A percentile compares a stretch with the other conserved stretches of the same genome.
Conservation (phyloP, 2,113 vertebrate species). For the Coregonus clupeaformis region DNA sequence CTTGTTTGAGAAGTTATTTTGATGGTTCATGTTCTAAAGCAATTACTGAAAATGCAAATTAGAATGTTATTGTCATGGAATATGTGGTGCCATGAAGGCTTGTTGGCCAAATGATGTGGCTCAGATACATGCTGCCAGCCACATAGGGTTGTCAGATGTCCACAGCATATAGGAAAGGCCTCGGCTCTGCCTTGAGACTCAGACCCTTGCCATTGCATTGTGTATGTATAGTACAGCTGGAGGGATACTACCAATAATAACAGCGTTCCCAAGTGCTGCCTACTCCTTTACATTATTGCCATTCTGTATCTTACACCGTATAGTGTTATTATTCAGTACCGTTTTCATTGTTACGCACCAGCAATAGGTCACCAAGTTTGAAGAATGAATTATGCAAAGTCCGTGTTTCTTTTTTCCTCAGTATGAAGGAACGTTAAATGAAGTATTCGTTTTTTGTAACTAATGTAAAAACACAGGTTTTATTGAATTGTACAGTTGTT, state of each 20-base stretch:
- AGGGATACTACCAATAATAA: constrained; percentile 53
- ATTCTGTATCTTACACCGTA: constrained; percentile 76
- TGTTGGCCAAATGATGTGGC: not conserved
- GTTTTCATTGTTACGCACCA: constrained; percentile 80
- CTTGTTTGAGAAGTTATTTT: too few relatives aligned
- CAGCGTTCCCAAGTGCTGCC: constrained; percentile 66
- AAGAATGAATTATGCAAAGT: constrained; percentile 81
- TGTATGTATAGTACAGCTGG: constrained; percentile 34
- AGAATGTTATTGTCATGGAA: constrained; percentile 2
- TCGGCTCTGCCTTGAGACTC: constrained; percentile 15
- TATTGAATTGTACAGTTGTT: constrained; percentile 99
- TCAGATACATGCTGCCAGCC: not conserved
- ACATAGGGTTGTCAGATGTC: not conserved
- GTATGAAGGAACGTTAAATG: constrained; percentile 93
- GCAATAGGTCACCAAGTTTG: constrained; percentile 86
- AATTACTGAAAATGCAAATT: not conserved
- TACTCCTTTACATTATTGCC: constrained; percentile 62
- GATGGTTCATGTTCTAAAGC: too few relatives aligned
- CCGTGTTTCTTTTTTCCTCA: constrained; percentile 61
- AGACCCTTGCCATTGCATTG: constrained; percentile 9
- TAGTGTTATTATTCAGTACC: constrained; percentile 80
- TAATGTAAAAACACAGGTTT: constrained; percentile 99
- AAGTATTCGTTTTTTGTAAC: constrained; percentile 98
- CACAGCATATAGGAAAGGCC: constrained; percentile 19
- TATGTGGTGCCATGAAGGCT: not conserved